phyloP scores from a whole-genome alignment of 2,888 invertebrate genomes.

The Phalera bucephala region DNA sequence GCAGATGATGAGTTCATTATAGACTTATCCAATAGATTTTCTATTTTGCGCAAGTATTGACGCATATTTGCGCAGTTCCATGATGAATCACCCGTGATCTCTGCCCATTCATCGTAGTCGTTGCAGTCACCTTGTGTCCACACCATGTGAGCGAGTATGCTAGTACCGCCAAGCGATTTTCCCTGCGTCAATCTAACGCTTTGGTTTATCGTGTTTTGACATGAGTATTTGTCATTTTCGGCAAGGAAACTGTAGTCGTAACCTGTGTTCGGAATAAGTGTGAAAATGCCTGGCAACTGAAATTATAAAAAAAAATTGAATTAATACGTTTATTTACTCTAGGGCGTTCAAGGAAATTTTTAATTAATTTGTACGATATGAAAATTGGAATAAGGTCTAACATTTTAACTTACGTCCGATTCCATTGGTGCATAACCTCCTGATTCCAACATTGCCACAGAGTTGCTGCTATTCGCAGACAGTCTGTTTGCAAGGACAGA shows the following conservation, averaged over 20 bases:
- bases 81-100: constrained; percentile 4
- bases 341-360: too few species aligned
- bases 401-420: not conserved
- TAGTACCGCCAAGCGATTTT: constrained; percentile 11
- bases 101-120: constrained; percentile 6
- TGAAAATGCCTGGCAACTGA: not conserved
- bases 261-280: not conserved
- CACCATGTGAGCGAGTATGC: constrained; percentile 5
- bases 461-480: not conserved
- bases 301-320: not conserved
- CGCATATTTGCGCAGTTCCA: constrained; percentile 9
- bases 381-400: too few species aligned
- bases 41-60: constrained; percentile 13
- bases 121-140: not conserved
- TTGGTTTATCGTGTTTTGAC: not conserved
- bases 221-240: constrained; percentile 1
- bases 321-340: too few species aligned
- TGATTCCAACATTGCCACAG: not conserved
- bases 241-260: constrained; percentile 5
- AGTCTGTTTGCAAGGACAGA: not conserved
- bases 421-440: not conserved
- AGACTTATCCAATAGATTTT: constrained; percentile 9
- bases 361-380: too few species aligned
- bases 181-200: constrained; percentile 1
- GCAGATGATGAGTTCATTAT: constrained; percentile 8